A percentile compares a stretch with the other conserved stretches of the same genome.
These are phyloP conservation scores for Holothuria leucospilota DNA, from an alignment of 53 echinoderm and acorn worm species.

Conservation along the genomic window DNA sequence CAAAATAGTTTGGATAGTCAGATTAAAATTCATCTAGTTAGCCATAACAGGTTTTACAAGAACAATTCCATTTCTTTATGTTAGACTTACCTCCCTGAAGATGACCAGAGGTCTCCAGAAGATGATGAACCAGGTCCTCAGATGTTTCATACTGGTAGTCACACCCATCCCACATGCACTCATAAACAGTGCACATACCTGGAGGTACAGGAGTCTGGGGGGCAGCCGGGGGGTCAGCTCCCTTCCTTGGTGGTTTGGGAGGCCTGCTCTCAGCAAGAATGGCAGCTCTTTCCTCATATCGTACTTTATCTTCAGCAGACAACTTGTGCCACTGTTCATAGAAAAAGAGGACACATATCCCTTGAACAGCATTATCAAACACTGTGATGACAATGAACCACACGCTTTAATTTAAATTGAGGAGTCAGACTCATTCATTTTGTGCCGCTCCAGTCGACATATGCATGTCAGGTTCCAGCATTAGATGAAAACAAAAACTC, in stretches of 20 bases:
- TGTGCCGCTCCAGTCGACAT: no score
- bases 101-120: conserved; percentile 79
- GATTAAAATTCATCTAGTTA: background rate
- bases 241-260: conserved; percentile 42
- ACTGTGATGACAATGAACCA: no score
- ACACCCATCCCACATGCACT: conserved; percentile 94
- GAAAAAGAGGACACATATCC: background rate
- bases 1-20: background rate
- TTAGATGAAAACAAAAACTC: no score
- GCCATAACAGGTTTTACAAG: background rate
- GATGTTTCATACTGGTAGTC: conserved; percentile 88
- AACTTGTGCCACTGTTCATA: conserved; percentile 86
- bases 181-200: conserved; percentile 75
- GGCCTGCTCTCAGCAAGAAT: conserved; percentile 74
- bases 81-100: conserved; percentile 53
- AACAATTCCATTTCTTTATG: no score
- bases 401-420: no score
- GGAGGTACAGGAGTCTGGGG: conserved; percentile 51
- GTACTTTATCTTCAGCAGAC: conserved; percentile 73
- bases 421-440: no score
- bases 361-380: background rate
- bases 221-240: conserved; percentile 28
- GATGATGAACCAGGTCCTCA: conserved; percentile 82
- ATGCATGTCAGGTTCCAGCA: no score
- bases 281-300: conserved; percentile 83